Evolutionary conservation across 92 coral and sea anemone species (phyloP).

Genomic region (Isaurus tuberculatus): DNA sequence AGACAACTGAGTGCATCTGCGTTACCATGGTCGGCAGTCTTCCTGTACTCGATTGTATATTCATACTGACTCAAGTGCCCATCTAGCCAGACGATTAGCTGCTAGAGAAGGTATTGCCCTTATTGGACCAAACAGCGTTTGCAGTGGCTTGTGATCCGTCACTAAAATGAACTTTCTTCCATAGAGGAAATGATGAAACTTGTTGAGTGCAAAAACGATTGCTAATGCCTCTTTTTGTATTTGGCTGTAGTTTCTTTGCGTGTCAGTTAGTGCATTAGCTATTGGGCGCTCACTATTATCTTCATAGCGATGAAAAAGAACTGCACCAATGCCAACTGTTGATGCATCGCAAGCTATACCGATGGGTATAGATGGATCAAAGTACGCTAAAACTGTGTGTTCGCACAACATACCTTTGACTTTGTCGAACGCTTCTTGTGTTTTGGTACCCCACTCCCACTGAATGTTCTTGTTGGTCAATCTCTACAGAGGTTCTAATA

Average conservation of each 20-base stretch:
- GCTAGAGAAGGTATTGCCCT: slow-evolving; percentile 20
- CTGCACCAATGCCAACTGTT: slow-evolving; percentile 44
- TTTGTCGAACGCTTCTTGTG: slow-evolving; percentile 38
- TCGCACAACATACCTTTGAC: slow-evolving; percentile 40
- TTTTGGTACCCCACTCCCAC: slow-evolving; percentile 34
- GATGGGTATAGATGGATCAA: slow-evolving; percentile 18
- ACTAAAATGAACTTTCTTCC: slow-evolving; percentile 3
- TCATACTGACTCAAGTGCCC: slow-evolving; percentile 15
- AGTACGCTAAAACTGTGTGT: slow-evolving; percentile 39
- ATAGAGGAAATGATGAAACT: slow-evolving; percentile 4
- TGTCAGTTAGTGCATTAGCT: slow-evolving; percentile 37
- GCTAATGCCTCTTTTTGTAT: not conserved
- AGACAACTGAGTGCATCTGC: slow-evolving; percentile 14
- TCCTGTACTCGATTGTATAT: slow-evolving; percentile 16
- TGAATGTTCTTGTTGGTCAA: slow-evolving; percentile 30
- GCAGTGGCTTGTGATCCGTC: slow-evolving; percentile 7
- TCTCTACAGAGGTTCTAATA: slow-evolving; percentile 39
- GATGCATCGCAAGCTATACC: slow-evolving; percentile 41
- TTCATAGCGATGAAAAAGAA: slow-evolving; percentile 33
- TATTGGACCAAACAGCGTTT: slow-evolving; percentile 11
- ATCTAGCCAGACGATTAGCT: slow-evolving; percentile 28
- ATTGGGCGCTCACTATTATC: slow-evolving; percentile 52
- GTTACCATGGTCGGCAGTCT: slow-evolving; percentile 14
- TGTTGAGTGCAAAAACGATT: slow-evolving; percentile 9
- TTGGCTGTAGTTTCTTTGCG: slow-evolving; percentile 24